A percentile compares a stretch with the other conserved stretches of the same genome.
Conservation (phyloP, 2,113 vertebrate species). For the Pandion haliaetus region DNA sequence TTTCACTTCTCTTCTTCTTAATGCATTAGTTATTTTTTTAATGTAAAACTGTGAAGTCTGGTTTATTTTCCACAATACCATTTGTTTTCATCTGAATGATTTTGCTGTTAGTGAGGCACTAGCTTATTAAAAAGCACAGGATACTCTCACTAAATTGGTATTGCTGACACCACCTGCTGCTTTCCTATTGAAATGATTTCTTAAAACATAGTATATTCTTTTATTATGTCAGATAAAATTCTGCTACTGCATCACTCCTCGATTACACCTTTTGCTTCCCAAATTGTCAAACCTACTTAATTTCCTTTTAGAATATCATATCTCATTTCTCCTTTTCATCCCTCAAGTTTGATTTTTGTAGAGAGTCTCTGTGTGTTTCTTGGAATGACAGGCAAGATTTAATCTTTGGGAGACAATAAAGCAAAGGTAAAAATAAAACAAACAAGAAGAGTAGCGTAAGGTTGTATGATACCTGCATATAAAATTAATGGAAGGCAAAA, state of each 20-base stretch:
- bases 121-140: not conserved
- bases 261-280: not conserved
- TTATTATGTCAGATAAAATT: not conserved
- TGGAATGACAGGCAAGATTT: not conserved
- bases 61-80: not conserved
- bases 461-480: not conserved
- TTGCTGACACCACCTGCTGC: not conserved
- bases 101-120: not conserved
- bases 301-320: not conserved
- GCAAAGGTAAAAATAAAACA: not conserved
- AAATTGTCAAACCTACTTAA: not conserved
- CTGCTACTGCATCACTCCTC: not conserved
- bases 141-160: not conserved
- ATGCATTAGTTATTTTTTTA: not conserved
- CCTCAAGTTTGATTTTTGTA: not conserved
- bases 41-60: not conserved
- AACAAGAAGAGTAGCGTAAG: not conserved
- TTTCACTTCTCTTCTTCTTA: not conserved
- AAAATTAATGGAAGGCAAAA: not conserved
- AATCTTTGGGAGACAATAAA: not conserved
- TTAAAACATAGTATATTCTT: not conserved
- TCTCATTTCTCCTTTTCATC: not conserved
- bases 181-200: not conserved
- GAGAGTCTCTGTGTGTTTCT: not conserved
- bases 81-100: not conserved